Base-by-base conservation (phyloP, 2,113 vertebrate species). In the Perca flavescens region DNA sequence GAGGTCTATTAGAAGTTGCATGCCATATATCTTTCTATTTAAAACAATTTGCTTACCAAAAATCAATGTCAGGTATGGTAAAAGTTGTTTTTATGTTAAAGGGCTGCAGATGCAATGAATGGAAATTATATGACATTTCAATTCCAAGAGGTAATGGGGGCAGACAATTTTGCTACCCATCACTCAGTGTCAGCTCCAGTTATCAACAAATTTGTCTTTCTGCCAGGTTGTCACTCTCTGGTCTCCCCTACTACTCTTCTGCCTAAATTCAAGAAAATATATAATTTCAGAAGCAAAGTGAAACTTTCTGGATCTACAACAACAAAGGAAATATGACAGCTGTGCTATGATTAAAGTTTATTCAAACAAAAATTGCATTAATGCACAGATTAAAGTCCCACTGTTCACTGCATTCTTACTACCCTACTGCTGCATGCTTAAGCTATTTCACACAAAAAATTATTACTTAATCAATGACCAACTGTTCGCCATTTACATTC, bases 181-280 rank as follows among this genome's bases (percentile, higher is more conserved):
- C 95, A 93, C 81, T 95, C 96, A 94, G 91, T 96, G 96, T 95
- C 96, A 94, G 85, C 36, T 47, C 12, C 90, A 40, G 87, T 90
- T 95, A 95, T 92, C 94, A 96, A 93, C 92, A 95, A 95, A 95
- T 90, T 90, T 80, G 94, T 94, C 94, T 95, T 85, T 88, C 91
- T 93, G 87, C 93, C 94, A 93, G 86, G 72, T 89, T 95, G 93
- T 86, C 89, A 92, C 77, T 75, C 85, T 88, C 87, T 61, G 31
- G 71, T 83, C 92, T 89, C 84, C 75, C 73, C 79, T 71, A 88
- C 92, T 82, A 90, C 79, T 72, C 76, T 82, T 85, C 80, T 70
- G 77, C 46, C 72, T 76, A 50, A 88, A 91, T 90, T 81, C 62
- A 90, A 74, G 56, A 76, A 85, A 77, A 88, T 67, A 85, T 83